Evolutionary conservation across 2,113 vertebrate genomes (phyloP).

Genomic region (Sapayoa aenigma): DNA sequence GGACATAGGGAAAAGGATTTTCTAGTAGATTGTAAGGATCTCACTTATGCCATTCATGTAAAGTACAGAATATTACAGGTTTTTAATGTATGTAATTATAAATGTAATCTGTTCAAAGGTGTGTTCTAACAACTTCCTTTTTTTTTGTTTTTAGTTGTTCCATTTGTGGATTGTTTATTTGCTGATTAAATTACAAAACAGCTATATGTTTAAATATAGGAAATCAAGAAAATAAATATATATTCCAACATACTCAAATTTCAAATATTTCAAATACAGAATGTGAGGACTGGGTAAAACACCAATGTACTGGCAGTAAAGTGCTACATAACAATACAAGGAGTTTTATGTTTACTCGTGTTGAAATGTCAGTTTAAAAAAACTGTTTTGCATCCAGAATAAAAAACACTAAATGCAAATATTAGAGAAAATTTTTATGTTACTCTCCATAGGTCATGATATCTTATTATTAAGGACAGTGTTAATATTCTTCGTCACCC

Average conservation of each 20-base stretch:
- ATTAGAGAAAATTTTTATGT: neutral
- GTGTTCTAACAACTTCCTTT: neutral
- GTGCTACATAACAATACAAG: neutral
- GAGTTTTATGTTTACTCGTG: neutral
- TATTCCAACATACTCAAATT: neutral
- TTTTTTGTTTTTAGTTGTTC: neutral
- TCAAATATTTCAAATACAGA: neutral
- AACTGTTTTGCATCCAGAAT: neutral
- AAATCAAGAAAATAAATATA: neutral
- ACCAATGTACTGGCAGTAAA: neutral
- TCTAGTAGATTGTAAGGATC: neutral
- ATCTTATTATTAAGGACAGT: neutral
- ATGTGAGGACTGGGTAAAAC: neutral
- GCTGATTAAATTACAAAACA: neutral
- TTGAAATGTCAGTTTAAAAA: neutral
- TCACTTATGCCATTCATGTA: neutral
- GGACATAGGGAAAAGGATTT: neutral
- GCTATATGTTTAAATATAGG: neutral
- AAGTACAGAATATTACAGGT: neutral
- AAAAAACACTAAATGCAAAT: neutral
- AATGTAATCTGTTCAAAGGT: neutral
- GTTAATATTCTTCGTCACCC: neutral
- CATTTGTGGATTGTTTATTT: neutral
- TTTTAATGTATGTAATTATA: neutral
- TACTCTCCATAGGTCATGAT: neutral